These are phyloP conservation scores for Myrmophylax atrothorax DNA, from an alignment of 2,113 vertebrate species.

Conservation along the genomic window DNA sequence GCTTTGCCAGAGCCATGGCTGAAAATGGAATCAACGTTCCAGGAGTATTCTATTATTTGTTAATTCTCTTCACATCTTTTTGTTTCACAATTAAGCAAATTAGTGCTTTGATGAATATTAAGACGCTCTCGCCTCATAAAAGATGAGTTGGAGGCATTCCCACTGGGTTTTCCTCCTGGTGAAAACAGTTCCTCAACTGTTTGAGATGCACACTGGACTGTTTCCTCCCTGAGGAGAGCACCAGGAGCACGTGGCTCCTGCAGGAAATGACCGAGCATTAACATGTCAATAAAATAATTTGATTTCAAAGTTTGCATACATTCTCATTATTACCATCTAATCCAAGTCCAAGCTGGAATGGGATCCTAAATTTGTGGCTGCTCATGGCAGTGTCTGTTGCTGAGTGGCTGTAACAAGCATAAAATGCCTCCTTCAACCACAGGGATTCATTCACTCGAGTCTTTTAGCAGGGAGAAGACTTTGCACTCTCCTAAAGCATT, in stretches of 20 bases:
- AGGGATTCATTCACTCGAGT: background rate
- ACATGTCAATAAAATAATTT: background rate
- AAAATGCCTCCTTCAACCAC: background rate
- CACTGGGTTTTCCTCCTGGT: background rate
- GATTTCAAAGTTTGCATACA: background rate
- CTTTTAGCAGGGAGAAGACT: background rate
- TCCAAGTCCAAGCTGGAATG: background rate
- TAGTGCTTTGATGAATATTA: constrained; percentile 57
- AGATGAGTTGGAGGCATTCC: constrained; percentile 49
- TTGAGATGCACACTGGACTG: background rate
- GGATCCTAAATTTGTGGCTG: background rate
- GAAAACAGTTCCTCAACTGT: background rate
- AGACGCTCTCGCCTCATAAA: constrained; percentile 6
- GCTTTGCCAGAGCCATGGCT: background rate
- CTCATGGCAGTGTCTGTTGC: background rate
- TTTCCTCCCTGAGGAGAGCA: background rate
- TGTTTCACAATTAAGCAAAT: constrained; percentile 66
- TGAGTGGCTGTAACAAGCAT: background rate
- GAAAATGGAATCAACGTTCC: background rate
- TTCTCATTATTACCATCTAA: background rate
- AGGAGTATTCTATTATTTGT: constrained; percentile 50
- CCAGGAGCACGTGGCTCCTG: background rate
- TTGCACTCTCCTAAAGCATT: background rate
- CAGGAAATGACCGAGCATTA: background rate
- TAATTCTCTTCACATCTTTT: constrained; percentile 58